These are phyloP conservation scores for Acronicta psi DNA, from an alignment of 2,888 invertebrate species.

Conservation along the genomic window DNA sequence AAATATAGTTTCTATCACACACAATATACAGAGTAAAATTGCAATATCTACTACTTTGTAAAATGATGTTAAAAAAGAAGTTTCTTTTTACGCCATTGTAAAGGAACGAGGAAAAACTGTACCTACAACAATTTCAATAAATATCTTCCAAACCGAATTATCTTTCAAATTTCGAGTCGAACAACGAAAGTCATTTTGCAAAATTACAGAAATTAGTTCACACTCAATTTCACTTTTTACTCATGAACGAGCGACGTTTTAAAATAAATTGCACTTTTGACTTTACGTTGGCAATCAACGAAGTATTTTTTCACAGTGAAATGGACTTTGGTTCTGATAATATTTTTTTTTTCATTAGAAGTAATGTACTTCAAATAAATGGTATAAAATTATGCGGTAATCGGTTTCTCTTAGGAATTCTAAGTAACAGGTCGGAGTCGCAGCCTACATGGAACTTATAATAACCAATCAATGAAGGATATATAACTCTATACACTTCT, in stretches of 20 bases:
- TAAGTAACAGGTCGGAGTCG: too few relatives aligned
- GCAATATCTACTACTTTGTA: too few relatives aligned
- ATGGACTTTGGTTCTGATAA: constrained; percentile 18
- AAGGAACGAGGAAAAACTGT: neutral
- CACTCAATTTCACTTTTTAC: constrained; percentile 58
- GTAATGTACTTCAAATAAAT: neutral
- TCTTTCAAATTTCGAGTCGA: constrained; percentile 39
- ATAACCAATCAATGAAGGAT: too few relatives aligned
- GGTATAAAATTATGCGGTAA: too few relatives aligned
- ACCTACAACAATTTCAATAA: constrained; percentile 11
- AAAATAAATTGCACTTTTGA: constrained; percentile 56
- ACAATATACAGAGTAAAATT: too few relatives aligned
- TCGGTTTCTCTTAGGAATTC: too few relatives aligned
- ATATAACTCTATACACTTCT: too few relatives aligned
- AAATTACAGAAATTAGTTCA: constrained; percentile 57
- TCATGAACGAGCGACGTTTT: constrained; percentile 40
- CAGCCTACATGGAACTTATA: too few relatives aligned
- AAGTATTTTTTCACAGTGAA: constrained; percentile 32
- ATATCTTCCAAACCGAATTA: constrained; percentile 38
- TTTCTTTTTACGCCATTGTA: too few relatives aligned
- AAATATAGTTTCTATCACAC: too few relatives aligned
- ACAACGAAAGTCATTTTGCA: constrained; percentile 51
- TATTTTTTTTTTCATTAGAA: constrained; percentile 5
- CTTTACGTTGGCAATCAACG: constrained; percentile 28
- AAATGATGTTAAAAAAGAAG: too few relatives aligned